Conservation (phyloP, 2,888 invertebrate genomes). For the Drosophila tripunctata region DNA sequence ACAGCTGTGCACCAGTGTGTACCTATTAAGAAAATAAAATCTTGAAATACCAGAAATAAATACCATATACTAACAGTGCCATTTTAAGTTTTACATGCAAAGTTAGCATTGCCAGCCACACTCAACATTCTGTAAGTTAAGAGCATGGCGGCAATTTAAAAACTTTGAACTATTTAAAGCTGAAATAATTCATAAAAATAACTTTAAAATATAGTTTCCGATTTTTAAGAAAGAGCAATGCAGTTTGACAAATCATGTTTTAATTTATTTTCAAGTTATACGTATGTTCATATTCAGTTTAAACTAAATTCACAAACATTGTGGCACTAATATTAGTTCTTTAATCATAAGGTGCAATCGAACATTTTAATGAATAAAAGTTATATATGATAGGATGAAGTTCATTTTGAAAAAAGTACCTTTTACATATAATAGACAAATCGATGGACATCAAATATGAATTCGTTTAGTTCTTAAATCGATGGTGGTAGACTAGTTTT, state of each 20-base stretch:
- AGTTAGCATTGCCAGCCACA: background rate
- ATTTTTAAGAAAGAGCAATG: background rate
- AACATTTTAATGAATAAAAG: conserved; percentile 33
- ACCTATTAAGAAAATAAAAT: conserved; percentile 16
- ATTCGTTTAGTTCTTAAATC: conserved; percentile 47
- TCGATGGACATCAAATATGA: conserved; percentile 30
- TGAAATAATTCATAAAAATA: too few species aligned
- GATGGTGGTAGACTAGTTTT: conserved; percentile 45
- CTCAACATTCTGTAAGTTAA: too few species aligned
- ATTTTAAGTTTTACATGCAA: conserved; percentile 14
- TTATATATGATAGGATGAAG: conserved; percentile 28
- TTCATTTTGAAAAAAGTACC: conserved; percentile 38
- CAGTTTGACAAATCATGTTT: conserved; percentile 42
- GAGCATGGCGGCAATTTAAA: background rate
- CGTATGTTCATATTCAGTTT: conserved; percentile 37
- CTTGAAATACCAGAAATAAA: conserved; percentile 19
- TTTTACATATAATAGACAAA: conserved; percentile 22
- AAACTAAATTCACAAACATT: conserved; percentile 70
- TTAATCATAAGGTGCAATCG: conserved; percentile 63
- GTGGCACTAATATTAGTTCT: conserved; percentile 69
- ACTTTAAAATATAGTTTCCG: background rate
- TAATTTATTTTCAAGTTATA: conserved; percentile 55
- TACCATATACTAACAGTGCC: conserved; percentile 26
- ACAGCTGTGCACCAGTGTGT: conserved; percentile 47
- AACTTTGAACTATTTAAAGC: background rate